Evolutionary conservation across 2,888 invertebrate species (phyloP).

Genomic region (Apamea epomidion): DNA sequence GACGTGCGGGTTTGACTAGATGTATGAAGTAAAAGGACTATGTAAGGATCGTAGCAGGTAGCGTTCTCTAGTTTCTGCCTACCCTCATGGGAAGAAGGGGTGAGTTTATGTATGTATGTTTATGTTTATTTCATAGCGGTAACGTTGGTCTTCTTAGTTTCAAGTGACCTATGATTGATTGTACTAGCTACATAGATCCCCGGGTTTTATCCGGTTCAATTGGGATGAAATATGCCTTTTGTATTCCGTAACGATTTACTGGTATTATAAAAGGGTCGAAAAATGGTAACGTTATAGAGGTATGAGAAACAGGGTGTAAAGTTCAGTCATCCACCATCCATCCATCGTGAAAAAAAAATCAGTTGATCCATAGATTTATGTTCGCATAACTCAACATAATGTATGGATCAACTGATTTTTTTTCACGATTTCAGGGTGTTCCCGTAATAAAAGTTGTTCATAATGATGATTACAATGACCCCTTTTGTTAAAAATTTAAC

Average conservation of each 20-base stretch:
- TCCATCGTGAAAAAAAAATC: too few relatives aligned
- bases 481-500: too few relatives aligned
- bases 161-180: not conserved
- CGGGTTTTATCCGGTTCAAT: conserved; percentile 31
- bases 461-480: too few relatives aligned
- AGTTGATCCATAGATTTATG: too few relatives aligned
- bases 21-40: not conserved
- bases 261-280: not conserved
- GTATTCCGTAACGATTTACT: conserved; percentile 10
- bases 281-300: not conserved
- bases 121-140: not conserved
- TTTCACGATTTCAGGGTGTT: too few relatives aligned
- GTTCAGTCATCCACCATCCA: too few relatives aligned
- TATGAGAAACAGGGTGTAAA: too few relatives aligned
- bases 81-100: not conserved
- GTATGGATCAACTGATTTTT: too few relatives aligned
- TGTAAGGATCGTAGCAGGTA: not conserved
- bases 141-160: not conserved
- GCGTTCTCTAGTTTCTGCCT: not conserved
- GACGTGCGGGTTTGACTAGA: not conserved
- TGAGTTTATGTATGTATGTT: not conserved
- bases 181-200: conserved; percentile 4
- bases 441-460: too few relatives aligned
- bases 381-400: too few relatives aligned
- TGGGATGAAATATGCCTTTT: conserved; percentile 18